A percentile compares a stretch with the other conserved stretches of the same genome.
Evolutionary conservation across 2,797 vertebrate genomes (phyloP).

Genomic region (Meriones psammophilus): DNA sequence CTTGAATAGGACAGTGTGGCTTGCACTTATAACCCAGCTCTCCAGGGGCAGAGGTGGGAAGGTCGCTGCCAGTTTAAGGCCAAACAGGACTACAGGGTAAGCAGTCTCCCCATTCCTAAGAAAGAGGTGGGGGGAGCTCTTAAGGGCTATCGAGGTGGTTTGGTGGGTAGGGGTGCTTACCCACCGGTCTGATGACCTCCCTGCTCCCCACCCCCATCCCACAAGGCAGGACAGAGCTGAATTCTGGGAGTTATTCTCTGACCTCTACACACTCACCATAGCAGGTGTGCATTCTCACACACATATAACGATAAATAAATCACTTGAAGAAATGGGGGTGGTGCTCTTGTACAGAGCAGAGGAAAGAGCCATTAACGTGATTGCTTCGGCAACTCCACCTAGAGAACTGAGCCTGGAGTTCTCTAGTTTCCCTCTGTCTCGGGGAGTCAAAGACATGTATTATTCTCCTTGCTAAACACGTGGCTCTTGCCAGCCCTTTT

Average conservation of each 20-base stretch:
- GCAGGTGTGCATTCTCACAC: neutral
- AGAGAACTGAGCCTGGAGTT: neutral
- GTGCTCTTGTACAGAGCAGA: neutral
- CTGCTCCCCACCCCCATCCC: neutral
- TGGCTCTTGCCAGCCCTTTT: too few relatives aligned
- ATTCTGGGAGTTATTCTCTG: neutral
- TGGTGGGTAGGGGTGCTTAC: neutral
- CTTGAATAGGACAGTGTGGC: neutral
- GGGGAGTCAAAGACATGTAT: neutral
- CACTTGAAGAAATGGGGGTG: neutral
- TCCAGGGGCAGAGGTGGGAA: neutral
- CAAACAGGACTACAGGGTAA: neutral
- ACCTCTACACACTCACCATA: neutral
- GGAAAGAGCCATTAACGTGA: neutral
- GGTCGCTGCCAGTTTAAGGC: neutral
- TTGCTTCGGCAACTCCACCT: neutral
- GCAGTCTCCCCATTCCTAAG: neutral
- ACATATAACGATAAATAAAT: neutral
- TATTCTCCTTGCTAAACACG: neutral
- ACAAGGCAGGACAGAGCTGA: neutral
- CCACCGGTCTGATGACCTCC: neutral
- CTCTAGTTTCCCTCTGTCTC: neutral
- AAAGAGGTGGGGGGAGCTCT: neutral
- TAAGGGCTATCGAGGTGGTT: neutral
- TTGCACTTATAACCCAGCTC: neutral